Evolutionary conservation across 2,888 invertebrate species (phyloP).

Genomic region (Eulithis prunata): DNA sequence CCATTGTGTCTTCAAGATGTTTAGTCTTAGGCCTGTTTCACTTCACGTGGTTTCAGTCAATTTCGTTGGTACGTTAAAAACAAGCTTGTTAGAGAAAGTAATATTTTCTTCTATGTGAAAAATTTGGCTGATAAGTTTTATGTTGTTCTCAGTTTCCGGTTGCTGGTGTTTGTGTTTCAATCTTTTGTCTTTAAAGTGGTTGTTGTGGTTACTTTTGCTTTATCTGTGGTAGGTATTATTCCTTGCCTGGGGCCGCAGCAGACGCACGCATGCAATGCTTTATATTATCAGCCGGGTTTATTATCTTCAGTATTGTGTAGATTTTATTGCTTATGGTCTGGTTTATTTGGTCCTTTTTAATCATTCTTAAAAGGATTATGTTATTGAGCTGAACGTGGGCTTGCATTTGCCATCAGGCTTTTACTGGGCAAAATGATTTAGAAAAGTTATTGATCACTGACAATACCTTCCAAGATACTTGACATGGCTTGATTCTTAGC

Average conservation of each 20-base stretch:
- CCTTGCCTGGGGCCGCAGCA: conserved; percentile 33
- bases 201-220: conserved; percentile 10
- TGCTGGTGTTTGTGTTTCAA: not conserved
- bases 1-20: conserved; percentile 49
- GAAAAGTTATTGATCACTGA: not conserved
- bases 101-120: not conserved
- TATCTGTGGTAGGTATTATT: conserved; percentile 27
- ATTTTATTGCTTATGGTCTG: conserved; percentile 34
- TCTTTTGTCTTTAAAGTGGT: conserved; percentile 4
- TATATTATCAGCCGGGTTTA: conserved; percentile 38
- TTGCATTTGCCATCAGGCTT: conserved; percentile 7
- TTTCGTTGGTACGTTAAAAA: no score
- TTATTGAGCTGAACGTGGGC: conserved; percentile 15
- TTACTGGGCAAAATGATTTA: not conserved
- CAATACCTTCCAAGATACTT: not conserved
- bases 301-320: conserved; percentile 37
- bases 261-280: conserved; percentile 38
- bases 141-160: not conserved
- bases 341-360: conserved; percentile 17
- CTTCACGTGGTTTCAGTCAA: conserved; percentile 1
- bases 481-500: not conserved
- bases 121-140: not conserved
- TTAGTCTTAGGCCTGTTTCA: conserved; percentile 16
- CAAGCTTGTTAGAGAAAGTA: not conserved
- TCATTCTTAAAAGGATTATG: conserved; percentile 18